Evolutionary conservation across 2,797 vertebrate species (phyloP).

Genomic region (Xiphophorus birchmanni): DNA sequence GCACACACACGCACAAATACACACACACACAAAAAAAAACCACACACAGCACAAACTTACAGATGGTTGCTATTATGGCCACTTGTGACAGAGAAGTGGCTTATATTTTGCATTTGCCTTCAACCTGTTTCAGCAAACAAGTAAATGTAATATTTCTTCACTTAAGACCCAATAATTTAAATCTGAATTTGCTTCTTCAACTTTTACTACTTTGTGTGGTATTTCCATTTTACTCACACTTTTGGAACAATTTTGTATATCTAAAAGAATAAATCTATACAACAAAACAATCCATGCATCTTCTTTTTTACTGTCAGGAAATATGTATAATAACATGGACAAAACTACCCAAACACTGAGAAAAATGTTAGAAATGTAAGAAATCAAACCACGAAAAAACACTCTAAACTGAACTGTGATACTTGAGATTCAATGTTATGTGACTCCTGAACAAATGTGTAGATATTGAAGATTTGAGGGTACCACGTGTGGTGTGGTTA

Average conservation of each 20-base stretch:
- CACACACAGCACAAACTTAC: slow-evolving; percentile 53
- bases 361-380: not conserved
- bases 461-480: slow-evolving; percentile 9
- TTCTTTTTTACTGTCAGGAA: not conserved
- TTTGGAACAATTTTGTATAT: not conserved
- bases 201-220: not conserved
- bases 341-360: not conserved
- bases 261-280: not conserved
- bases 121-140: slow-evolving; percentile 62
- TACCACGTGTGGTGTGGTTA: slow-evolving; percentile 12
- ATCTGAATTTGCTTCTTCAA: not conserved
- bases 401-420: not conserved
- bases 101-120: slow-evolving; percentile 60
- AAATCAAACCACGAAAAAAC: not conserved
- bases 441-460: not conserved
- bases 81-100: slow-evolving; percentile 62
- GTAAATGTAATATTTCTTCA: slow-evolving; percentile 27
- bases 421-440: not conserved
- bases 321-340: not conserved
- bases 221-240: slow-evolving; percentile 7
- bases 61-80: slow-evolving; percentile 81
- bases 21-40: not conserved
- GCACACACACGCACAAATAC: not conserved
- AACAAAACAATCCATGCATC: not conserved
- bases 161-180: not conserved